These are phyloP conservation scores for Leptocoma aspasia DNA, from an alignment of 2,113 vertebrate species.

Conservation along the genomic window DNA sequence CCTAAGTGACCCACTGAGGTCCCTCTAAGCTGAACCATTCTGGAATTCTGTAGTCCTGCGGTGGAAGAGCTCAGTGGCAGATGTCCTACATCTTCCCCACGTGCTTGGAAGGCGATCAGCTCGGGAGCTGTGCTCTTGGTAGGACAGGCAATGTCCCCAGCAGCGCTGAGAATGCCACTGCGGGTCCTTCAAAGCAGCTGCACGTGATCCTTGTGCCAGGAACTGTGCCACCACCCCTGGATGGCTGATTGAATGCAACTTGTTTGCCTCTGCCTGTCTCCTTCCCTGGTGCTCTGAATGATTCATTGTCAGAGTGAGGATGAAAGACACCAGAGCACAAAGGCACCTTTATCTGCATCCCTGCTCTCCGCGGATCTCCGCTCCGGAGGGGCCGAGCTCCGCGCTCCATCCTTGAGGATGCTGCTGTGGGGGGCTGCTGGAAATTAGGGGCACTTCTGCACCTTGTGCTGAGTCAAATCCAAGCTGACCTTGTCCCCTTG, in stretches of 20 bases:
- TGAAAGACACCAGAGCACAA: not conserved
- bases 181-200: not conserved
- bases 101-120: fast-evolving
- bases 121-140: fast-evolving
- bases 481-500: not conserved
- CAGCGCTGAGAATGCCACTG: fast-evolving
- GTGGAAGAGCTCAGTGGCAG: not conserved
- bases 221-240: fast-evolving
- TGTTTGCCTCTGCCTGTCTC: not conserved
- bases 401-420: not conserved
- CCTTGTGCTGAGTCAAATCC: not conserved
- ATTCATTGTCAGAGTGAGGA: not conserved
- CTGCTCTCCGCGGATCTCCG: fast-evolving
- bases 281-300: not conserved
- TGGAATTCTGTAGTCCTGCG: not conserved
- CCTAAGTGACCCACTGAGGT: not conserved
- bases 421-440: not conserved
- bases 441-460: not conserved
- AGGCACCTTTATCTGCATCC: not conserved
- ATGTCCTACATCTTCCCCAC: fast-evolving
- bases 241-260: not conserved
- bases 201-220: not conserved
- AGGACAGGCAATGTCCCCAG: not conserved
- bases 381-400: not conserved
- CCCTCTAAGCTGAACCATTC: not conserved